Percentiles rank a stretch among this genome's conserved stretches.
phyloP scores from a whole-genome alignment of 2,888 invertebrate genomes.

The Alcis repandata region DNA sequence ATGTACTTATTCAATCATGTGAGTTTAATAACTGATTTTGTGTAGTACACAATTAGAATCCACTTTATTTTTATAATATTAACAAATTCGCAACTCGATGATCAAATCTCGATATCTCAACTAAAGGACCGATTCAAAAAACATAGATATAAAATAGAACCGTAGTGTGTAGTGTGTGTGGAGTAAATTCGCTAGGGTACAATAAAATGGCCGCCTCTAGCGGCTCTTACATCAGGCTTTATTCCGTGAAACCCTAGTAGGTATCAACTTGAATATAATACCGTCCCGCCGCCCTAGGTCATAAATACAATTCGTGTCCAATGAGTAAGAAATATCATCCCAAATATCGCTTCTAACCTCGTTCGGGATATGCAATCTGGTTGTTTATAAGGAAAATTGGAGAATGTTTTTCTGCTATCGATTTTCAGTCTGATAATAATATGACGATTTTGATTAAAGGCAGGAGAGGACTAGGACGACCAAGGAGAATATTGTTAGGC shows the following conservation, averaged over 20 bases:
- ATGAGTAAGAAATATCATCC: conserved; percentile 20
- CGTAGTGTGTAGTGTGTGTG: not conserved
- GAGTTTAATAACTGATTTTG: too few relatives aligned
- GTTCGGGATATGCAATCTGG: conserved; percentile 13
- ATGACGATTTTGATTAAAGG: too few relatives aligned
- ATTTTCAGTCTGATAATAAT: not conserved
- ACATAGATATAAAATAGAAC: not conserved
- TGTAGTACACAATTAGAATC: too few relatives aligned
- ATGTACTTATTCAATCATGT: too few relatives aligned
- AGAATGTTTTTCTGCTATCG: not conserved
- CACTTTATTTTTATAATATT: too few relatives aligned
- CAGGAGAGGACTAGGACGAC: too few relatives aligned
- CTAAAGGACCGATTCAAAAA: not conserved
- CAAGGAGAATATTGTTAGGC: too few relatives aligned
- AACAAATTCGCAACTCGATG: too few relatives aligned
- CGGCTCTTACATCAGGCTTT: conserved; percentile 3
- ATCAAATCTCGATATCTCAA: too few relatives aligned
- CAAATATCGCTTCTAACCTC: conserved; percentile 13
- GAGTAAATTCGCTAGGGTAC: not conserved
- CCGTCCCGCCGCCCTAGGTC: conserved; percentile 14
- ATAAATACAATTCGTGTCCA: conserved; percentile 24
- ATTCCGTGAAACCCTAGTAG: not conserved
- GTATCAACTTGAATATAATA: conserved; percentile 1
- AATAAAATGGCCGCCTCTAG: conserved; percentile 9
- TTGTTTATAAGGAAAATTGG: not conserved